phyloP scores from a whole-genome alignment of 2,113 vertebrate species.

The Pontoporia blainvillei region DNA sequence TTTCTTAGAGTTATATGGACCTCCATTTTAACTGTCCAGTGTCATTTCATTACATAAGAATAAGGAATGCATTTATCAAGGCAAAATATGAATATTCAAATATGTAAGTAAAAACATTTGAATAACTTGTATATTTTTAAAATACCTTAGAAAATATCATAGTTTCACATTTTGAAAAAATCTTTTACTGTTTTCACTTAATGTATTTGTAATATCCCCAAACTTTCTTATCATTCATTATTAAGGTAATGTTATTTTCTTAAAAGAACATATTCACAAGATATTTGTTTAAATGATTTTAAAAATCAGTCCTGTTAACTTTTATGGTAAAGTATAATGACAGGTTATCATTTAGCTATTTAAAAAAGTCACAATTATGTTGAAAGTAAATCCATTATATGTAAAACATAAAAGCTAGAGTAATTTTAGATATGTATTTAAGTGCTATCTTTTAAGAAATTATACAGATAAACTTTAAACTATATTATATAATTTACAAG shows the following conservation, averaged over 20 bases:
- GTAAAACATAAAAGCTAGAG: slow-evolving; percentile 9
- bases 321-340: slow-evolving; percentile 35
- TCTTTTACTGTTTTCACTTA: not conserved
- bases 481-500: slow-evolving; percentile 14
- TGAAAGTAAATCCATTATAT: slow-evolving; percentile 24
- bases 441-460: slow-evolving; percentile 42
- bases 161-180: slow-evolving; percentile 28
- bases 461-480: slow-evolving; percentile 6
- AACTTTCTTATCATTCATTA: slow-evolving; percentile 36
- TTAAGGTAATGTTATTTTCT: slow-evolving; percentile 29
- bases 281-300: slow-evolving; percentile 21
- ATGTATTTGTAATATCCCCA: not conserved
- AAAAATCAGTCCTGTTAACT: slow-evolving; percentile 19
- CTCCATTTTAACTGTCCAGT: slow-evolving; percentile 8
- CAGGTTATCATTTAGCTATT: not conserved
- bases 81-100: slow-evolving; percentile 34
- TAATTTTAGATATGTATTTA: slow-evolving; percentile 12
- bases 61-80: slow-evolving; percentile 11
- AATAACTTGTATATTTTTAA: not conserved
- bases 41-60: slow-evolving; percentile 25
- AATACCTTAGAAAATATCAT: slow-evolving; percentile 12
- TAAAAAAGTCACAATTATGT: not conserved
- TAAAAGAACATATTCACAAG: not conserved
- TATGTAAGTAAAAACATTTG: slow-evolving; percentile 22
- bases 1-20: slow-evolving; percentile 17